phyloP scores from a whole-genome alignment of 1,140 invertebrate species.

The Phocides pigmalion region DNA sequence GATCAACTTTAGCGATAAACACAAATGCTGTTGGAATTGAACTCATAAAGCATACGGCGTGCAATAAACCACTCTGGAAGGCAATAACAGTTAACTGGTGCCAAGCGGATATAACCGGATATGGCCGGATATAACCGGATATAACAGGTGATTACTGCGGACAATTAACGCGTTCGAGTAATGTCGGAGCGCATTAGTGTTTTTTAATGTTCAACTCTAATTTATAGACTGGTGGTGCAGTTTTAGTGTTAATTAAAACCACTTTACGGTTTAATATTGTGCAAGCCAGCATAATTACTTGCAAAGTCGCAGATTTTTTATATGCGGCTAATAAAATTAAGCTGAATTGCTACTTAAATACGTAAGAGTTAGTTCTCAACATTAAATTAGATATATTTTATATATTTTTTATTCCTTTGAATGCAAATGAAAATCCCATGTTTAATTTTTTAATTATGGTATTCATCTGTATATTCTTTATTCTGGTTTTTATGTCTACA shows the following conservation, averaged over 20 bases:
- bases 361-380: neutral
- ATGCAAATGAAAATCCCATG: no score
- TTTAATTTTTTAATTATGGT: no score
- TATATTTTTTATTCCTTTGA: no score
- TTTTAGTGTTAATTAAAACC: constrained; percentile 28
- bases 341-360: constrained; percentile 8
- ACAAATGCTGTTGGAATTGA: constrained; percentile 38
- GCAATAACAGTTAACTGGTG: constrained; percentile 52
- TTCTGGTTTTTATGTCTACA: no score
- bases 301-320: constrained; percentile 16
- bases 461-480: no score
- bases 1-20: constrained; percentile 33
- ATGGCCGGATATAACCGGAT: constrained; percentile 45
- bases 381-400: no score
- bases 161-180: constrained; percentile 49
- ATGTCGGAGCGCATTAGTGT: constrained; percentile 25
- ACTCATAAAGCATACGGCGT: constrained; percentile 36
- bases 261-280: constrained; percentile 29
- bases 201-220: constrained; percentile 21
- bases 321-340: constrained; percentile 29
- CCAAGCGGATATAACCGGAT: constrained; percentile 47
- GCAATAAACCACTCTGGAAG: constrained; percentile 44
- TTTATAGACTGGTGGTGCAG: constrained; percentile 5
- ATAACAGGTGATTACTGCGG: constrained; percentile 55
- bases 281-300: constrained; percentile 27